Conservation (phyloP, 2,888 invertebrate species). For the Cataglyphis altisquamis region DNA sequence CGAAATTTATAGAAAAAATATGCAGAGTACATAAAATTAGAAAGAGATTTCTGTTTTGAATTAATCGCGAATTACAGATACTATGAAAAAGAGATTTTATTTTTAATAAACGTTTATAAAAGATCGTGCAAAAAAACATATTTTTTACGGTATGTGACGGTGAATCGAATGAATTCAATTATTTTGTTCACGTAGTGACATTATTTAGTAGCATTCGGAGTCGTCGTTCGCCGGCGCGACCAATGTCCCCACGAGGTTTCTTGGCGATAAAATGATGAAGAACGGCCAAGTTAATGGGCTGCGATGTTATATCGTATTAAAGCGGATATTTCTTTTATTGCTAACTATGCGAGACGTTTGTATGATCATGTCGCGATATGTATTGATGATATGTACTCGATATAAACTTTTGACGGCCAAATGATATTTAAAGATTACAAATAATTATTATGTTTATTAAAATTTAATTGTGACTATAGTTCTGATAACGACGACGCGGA, state of each 20-base stretch:
- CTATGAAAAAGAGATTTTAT: not conserved
- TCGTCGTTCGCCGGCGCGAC: not conserved
- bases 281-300: conserved; percentile 58
- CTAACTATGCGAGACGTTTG: conserved; percentile 64
- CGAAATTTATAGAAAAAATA: not conserved
- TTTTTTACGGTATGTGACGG: not conserved
- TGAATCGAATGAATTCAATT: not conserved
- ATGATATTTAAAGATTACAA: conserved; percentile 19
- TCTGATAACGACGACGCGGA: not conserved
- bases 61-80: not conserved
- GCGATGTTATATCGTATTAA: conserved; percentile 77
- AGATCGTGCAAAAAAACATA: not conserved
- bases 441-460: conserved; percentile 16
- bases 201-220: not conserved
- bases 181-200: not conserved
- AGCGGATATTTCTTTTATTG: conserved; percentile 77
- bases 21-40: not conserved
- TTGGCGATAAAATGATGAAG: conserved; percentile 60
- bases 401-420: conserved; percentile 55
- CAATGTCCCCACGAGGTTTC: conserved; percentile 41
- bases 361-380: conserved; percentile 58
- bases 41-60: not conserved
- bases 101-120: not conserved
- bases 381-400: conserved; percentile 62
- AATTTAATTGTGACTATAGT: conserved; percentile 13